Evolutionary conservation across 2,113 vertebrate species (phyloP), one percentile per base, ranked within the genome.

Genomic region (Sylvia atricapilla): DNA sequence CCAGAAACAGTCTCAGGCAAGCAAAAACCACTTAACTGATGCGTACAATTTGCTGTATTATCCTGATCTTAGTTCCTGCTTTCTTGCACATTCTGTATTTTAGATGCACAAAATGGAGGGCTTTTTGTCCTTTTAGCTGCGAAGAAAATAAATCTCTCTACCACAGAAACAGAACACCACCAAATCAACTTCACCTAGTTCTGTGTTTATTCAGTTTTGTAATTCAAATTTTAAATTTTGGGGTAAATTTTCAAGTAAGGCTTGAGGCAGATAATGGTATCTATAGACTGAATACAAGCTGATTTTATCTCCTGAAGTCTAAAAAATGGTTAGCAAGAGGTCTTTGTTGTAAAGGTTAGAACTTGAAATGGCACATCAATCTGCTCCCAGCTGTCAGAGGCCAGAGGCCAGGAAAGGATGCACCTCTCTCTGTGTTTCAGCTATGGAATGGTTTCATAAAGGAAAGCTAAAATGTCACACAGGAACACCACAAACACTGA

Each of bases 341-440:
- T 22, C 87, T 73, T 93, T 69, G 64, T 84, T 49, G 28, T 64
- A 95, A 94, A 93, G 86, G 93, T 94, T 86, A 93, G 83, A 80
- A 68, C 53, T n/a, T 79, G 87, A 91, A 95, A 82, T 46, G 66
- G 94, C 84, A 75, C 52, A 64, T 89, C 84, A 84, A 27, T 37
- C 64, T 82, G 59, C 63, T 89, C 43, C 49, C 78, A 89, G 84
- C 84, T 82, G 81, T 83, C 64, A 41, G 50, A 73, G 72, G 30
- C 14, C 4, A 22, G 50, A 58, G 35, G 43, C n/a, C 35, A 88
- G 72, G 39, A 50, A 58, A 75, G 84, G 60, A 30, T 37, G 47
- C 47, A 41, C 15, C 59, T 58, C 46, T 46, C 46, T n/a, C 28
- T 7, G 13, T 28, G 24, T 3, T 52, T 87, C 80, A 89, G 11